Evolutionary conservation across 2,888 invertebrate species (phyloP).

Genomic region (Aphelenchoides bicaudatus): DNA sequence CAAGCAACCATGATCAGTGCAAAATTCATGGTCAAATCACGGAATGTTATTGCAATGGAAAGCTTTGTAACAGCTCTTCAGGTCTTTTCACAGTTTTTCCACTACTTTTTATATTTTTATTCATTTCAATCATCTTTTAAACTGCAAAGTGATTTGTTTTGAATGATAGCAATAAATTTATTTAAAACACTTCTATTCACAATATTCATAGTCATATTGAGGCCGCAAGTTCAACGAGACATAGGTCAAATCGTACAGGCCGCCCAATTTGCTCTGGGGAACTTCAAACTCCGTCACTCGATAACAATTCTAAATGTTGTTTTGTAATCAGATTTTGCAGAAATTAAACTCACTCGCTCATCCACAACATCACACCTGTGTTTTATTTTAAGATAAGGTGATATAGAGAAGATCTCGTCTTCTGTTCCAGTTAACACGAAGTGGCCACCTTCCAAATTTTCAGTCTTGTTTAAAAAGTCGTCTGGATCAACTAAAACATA

Average conservation of each 20-base stretch:
- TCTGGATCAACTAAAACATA: conserved; percentile 35
- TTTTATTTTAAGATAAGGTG: conserved; percentile 35
- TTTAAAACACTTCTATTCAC: background rate
- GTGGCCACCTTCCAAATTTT: conserved; percentile 30
- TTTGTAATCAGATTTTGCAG: background rate
- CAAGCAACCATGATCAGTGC: no score
- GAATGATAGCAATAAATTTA: no score
- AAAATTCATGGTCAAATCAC: no score
- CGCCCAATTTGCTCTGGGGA: background rate
- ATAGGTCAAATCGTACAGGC: conserved; percentile 6
- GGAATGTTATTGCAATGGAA: no score
- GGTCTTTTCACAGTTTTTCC: no score
- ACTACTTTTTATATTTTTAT: no score
- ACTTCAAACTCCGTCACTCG: conserved; percentile 18
- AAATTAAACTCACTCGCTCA: conserved; percentile 23
- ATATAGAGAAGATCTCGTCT: conserved; percentile 32
- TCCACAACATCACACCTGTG: conserved; percentile 37
- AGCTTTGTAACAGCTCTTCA: no score
- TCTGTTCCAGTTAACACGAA: conserved; percentile 30
- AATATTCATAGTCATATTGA: background rate
- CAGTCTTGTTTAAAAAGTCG: conserved; percentile 27
- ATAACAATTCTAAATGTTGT: conserved; percentile 13
- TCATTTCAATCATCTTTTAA: no score
- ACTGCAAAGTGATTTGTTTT: no score
- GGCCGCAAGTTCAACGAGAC: conserved; percentile 9